Base-by-base conservation (phyloP, 2,797 vertebrate genomes). In the Chrysocyon brachyurus region DNA sequence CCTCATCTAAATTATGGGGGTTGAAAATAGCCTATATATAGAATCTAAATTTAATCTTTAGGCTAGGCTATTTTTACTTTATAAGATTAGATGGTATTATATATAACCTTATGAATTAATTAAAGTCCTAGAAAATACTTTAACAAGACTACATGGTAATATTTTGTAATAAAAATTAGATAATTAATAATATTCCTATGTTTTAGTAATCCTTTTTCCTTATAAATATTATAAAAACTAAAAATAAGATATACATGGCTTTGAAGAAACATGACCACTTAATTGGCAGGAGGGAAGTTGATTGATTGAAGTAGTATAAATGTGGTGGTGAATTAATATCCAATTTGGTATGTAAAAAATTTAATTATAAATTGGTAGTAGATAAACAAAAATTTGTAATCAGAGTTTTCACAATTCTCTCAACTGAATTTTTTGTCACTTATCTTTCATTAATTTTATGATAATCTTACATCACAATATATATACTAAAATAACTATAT, bases 371-470 rank as follows among this genome's bases (percentile, higher is more conserved):
- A 52, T 91, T 11, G 22, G 11, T 92, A 49, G 12, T 86, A 93
- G 78, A 82, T 73, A 86, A 9, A 33, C 12, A 75, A 56, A 90
- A 83, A 52, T 52, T 77, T 33, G 2, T 93, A 66, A 84, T 73
- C 31, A 93, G 49, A 91, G 15, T 96, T 97, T 93, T 96, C 31
- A 89, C 64, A 89, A 94, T 77, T 49, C 28, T 87, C 9, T 91
- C 40, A 90, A 70, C 26, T 49, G 93, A 36, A 36, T 70, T 88
- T 94, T 81, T 73, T 87, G 68, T 88, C n/a, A 57, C 83, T 88
- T 84, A 54, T 82, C 16, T 94, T 78, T 73, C 12, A 73, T 78
- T 91, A 93, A 85, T 75, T 94, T 94, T 81, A 56, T 90, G 31
- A 49, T 95, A 91, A 85, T 63, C 28, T 66, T 93, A 46, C 14